A percentile compares a stretch with the other conserved stretches of the same genome.
Evolutionary conservation across 2,113 vertebrate genomes (phyloP).

Genomic region (Carollia perspicillata): DNA sequence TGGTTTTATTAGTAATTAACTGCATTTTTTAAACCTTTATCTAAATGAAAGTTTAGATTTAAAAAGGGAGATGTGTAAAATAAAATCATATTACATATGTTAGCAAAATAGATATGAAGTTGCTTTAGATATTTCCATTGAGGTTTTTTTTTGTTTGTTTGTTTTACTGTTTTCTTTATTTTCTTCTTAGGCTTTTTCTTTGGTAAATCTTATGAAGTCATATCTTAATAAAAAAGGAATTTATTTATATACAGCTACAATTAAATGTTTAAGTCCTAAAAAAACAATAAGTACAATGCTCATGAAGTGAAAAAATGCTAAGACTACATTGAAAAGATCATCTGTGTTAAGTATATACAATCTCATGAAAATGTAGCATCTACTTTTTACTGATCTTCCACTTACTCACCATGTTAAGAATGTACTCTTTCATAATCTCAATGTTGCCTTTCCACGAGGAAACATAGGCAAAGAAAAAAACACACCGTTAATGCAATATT

Average conservation of each 20-base stretch:
- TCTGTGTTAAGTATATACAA: background rate
- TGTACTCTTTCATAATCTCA: background rate
- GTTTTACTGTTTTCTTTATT: too few species aligned
- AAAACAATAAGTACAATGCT: slow-evolving; percentile 46
- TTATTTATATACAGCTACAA: background rate
- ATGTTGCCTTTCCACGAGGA: background rate
- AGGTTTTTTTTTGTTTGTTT: background rate
- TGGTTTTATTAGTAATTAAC: slow-evolving; percentile 26
- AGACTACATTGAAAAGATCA: background rate
- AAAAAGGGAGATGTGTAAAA: slow-evolving; percentile 32
- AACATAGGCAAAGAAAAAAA: background rate
- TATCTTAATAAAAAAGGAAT: background rate
- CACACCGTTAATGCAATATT: background rate
- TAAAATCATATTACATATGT: background rate
- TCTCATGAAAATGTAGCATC: background rate
- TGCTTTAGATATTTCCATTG: slow-evolving; percentile 4
- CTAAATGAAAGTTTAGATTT: slow-evolving; percentile 45
- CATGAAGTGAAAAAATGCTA: background rate
- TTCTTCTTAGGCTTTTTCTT: background rate
- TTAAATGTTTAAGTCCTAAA: slow-evolving; percentile 54
- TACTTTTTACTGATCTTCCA: background rate
- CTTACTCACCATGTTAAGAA: background rate
- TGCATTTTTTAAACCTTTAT: slow-evolving; percentile 18
- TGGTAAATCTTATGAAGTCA: slow-evolving; percentile 45
- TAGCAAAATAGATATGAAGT: background rate